Percentiles rank a stretch among this genome's conserved stretches.
Evolutionary conservation across 2,797 vertebrate species (phyloP).

Genomic region (Pangasius larnaudii): DNA sequence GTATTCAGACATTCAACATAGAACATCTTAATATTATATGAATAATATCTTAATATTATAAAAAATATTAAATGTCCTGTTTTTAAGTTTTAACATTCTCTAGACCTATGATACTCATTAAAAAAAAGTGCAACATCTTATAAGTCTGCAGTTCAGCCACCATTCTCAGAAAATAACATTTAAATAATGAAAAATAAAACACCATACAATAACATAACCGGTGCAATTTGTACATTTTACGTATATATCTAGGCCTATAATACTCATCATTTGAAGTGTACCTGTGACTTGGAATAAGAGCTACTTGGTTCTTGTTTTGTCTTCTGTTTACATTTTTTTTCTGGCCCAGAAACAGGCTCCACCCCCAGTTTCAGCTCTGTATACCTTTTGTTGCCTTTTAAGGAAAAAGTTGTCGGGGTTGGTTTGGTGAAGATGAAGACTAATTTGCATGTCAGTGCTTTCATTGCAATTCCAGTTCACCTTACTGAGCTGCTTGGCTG

Average conservation of each 20-base stretch:
- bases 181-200: not conserved
- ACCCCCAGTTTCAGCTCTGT: not conserved
- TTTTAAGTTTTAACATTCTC: not conserved
- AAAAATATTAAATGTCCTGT: not conserved
- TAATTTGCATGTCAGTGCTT: not conserved
- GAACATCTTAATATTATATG: no score
- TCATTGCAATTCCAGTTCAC: not conserved
- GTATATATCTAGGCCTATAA: not conserved
- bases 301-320: not conserved
- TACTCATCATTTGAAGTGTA: not conserved
- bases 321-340: not conserved
- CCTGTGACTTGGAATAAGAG: not conserved
- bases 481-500: not conserved
- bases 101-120: not conserved
- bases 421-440: not conserved
- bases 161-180: not conserved
- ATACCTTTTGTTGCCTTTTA: not conserved
- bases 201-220: not conserved
- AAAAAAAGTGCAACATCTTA: not conserved
- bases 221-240: not conserved
- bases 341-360: slow-evolving; percentile 14
- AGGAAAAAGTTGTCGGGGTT: not conserved
- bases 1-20: not conserved
- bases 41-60: no score
- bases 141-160: not conserved